Base-by-base conservation (phyloP, 2,797 vertebrate species). In the Rhabdomys pumilio region DNA sequence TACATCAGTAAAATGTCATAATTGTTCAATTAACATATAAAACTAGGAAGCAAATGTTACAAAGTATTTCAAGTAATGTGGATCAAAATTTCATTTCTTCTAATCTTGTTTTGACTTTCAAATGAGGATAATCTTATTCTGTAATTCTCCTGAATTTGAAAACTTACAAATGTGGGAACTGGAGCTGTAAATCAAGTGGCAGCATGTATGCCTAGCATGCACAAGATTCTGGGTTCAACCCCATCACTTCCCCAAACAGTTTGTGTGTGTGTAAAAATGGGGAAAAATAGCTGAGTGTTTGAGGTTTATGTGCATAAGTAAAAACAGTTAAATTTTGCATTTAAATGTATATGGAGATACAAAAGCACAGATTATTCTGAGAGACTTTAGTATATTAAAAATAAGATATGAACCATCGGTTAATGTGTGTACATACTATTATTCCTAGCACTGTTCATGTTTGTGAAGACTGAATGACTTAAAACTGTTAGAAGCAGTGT, bases 11-110 rank as follows among this genome's bases (percentile, higher is more conserved):
- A 92, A 90, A 91, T 84, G 31, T 38, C 38, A n/a, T 91, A 82
- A 94, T 87, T 50, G 84, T 86, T 57, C 38, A 86, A 77, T 84
- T 83, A 76, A 69, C 6, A 55, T 34, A n/a, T 79, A 80, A 89
- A 15, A 86, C 8, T 86, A 63, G 53, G 61, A 97, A 83, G 44
- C 15, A 75, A 44, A 22, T 44, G 3, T 69, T 94, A 34, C 6
- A 95, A 91, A 20, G 0, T 1, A 61, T 87, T 91, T 94, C n/a
- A 96, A 95, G 11, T 88, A 31, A 94, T 86, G 94, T 94, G 26
- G 17, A 65, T 89, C 93, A 88, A 85, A 96, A 76, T 69, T 93
- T 75, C 5, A 2, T 7, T 65, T 82, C 17, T 67, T 75, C 24
- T 57, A 76, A 50, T 87, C 12, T 81, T 81, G 91, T 93, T 53